phyloP scores from a whole-genome alignment of 2,113 vertebrate species.

The Muntiacus muntjak region DNA sequence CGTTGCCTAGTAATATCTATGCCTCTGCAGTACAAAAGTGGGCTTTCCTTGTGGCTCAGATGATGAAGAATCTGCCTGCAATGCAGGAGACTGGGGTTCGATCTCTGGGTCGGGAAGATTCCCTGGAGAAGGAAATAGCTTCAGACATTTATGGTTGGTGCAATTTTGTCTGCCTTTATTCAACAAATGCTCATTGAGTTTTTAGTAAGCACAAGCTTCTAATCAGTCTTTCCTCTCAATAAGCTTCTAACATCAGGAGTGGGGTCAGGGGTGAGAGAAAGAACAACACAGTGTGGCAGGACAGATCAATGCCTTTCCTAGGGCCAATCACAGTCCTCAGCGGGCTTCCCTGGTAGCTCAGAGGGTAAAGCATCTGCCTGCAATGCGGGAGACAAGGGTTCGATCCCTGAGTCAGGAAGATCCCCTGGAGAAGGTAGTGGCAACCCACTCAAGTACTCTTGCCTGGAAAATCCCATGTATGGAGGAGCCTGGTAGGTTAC shows the following conservation, averaged over 20 bases:
- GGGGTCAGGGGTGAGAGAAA: neutral
- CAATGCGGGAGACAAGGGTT: fast-evolving
- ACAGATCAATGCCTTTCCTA: neutral
- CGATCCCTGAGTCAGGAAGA: neutral
- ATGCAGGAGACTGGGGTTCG: neutral
- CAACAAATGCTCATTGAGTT: neutral
- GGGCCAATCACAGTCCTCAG: neutral
- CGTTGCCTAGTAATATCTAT: neutral
- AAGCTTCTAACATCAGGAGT: neutral
- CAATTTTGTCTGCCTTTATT: slow-evolving; percentile 7
- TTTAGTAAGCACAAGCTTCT: neutral
- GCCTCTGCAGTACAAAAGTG: neutral
- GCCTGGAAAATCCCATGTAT: neutral
- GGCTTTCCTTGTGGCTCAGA: neutral
- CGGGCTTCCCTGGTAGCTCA: neutral
- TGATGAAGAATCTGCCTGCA: neutral
- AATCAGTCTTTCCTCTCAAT: neutral
- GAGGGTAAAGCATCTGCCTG: neutral
- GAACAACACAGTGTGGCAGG: neutral
- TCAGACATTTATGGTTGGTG: neutral
- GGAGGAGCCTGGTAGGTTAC: neutral
- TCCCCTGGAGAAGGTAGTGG: neutral
- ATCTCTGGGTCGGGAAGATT: neutral
- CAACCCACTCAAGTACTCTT: neutral
- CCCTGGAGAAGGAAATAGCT: neutral